Conservation (phyloP, 1,140 invertebrate species). For the Octopus bimaculoides region DNA sequence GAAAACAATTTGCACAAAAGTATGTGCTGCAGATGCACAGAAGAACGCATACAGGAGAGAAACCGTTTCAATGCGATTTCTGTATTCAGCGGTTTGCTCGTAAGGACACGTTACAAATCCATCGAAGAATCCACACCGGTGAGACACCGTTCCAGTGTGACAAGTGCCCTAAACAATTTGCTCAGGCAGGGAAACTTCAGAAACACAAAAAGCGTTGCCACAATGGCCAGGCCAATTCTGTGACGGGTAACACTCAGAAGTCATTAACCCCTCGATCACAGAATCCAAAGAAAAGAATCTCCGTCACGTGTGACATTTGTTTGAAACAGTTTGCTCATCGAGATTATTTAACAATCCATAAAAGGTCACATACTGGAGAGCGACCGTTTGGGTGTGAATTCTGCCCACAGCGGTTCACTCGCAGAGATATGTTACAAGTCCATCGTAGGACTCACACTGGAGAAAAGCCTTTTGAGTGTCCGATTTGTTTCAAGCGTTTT, state of each 20-base stretch:
- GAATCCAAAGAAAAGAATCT: slow-evolving; percentile 73
- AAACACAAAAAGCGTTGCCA: slow-evolving; percentile 59
- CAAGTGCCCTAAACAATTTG: slow-evolving; percentile 67
- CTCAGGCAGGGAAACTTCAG: slow-evolving; percentile 65
- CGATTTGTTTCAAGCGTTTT: slow-evolving; percentile 64
- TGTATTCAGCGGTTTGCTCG: slow-evolving; percentile 26
- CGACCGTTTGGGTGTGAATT: slow-evolving; percentile 20
- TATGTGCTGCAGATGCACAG: slow-evolving; percentile 39
- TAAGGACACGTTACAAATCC: slow-evolving; percentile 14
- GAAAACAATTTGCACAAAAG: slow-evolving; percentile 30
- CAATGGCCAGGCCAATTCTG: slow-evolving; percentile 16
- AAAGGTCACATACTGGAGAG: slow-evolving; percentile 26
- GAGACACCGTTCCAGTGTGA: slow-evolving; percentile 92
- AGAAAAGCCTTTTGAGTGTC: slow-evolving; percentile 22
- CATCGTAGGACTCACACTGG: slow-evolving; percentile 65
- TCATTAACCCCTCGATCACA: not conserved
- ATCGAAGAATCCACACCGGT: slow-evolving; percentile 78
- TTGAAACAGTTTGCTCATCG: slow-evolving; percentile 57
- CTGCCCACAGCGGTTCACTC: slow-evolving; percentile 58
- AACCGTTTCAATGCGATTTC: slow-evolving; percentile 27
- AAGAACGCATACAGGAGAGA: slow-evolving; percentile 30
- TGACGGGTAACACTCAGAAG: not conserved
- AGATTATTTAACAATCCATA: slow-evolving; percentile 17
- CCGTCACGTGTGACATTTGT: slow-evolving; percentile 74
- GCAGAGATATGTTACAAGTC: slow-evolving; percentile 20